Percentiles rank a stretch among this genome's conserved stretches.
phyloP scores from a whole-genome alignment of 1,140 invertebrate species.

The Macrosteles quadrilineatus region DNA sequence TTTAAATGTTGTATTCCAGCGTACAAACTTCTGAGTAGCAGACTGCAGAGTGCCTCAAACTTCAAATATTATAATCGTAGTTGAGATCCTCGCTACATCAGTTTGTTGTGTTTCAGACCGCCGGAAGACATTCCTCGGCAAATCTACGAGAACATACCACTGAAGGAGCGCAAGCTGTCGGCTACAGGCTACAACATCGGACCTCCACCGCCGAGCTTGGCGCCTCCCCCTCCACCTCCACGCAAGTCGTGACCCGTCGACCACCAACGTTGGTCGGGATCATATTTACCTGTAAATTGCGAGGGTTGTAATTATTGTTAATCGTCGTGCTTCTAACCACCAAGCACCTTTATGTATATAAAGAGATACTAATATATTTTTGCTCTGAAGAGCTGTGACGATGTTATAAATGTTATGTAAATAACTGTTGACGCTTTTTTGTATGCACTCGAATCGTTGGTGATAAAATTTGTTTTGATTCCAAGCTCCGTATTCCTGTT shows the following conservation, averaged over 20 bases:
- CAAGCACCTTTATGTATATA: neutral
- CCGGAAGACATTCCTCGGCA: constrained; percentile 49
- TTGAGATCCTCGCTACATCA: no score
- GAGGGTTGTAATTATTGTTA: neutral
- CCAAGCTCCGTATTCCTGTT: no score
- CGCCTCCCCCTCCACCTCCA: constrained; percentile 47
- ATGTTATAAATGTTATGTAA: constrained; percentile 9
- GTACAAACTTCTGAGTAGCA: no score
- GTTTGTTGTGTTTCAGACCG: constrained; percentile 43
- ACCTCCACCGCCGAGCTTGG: constrained; percentile 41
- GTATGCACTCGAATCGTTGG: neutral
- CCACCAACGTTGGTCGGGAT: no score
- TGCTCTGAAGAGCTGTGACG: constrained; percentile 15
- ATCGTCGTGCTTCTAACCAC: neutral
- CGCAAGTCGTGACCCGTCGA: constrained; percentile 39
- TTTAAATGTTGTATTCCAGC: no score
- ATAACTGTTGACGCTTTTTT: constrained; percentile 17
- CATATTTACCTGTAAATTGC: neutral
- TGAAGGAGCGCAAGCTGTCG: constrained; percentile 47
- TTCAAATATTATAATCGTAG: no score
- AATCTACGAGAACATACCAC: constrained; percentile 52
- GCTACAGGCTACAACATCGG: constrained; percentile 44
- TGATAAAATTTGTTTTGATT: no score
- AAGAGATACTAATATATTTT: neutral
- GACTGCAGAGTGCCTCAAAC: no score